These are phyloP conservation scores for Streptopelia turtur DNA, from an alignment of 2,797 vertebrate genomes.

Conservation along the genomic window DNA sequence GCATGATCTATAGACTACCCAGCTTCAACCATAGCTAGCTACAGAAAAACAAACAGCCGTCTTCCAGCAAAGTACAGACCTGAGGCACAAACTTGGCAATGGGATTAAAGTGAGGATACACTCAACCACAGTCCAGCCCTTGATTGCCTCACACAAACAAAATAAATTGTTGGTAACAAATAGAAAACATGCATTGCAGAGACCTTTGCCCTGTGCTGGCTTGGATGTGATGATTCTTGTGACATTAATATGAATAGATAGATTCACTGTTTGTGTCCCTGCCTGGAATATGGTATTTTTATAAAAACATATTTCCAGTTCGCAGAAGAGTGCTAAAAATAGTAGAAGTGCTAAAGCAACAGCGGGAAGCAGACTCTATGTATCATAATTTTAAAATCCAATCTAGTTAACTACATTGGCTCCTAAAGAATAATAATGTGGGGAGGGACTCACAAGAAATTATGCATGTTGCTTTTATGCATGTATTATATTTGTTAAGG, in stretches of 20 bases:
- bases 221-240: background rate
- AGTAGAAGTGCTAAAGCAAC: background rate
- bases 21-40: background rate
- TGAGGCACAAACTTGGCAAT: background rate
- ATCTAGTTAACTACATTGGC: background rate
- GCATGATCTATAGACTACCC: background rate
- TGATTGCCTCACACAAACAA: background rate
- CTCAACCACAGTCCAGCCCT: background rate
- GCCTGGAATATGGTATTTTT: background rate
- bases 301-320: conserved; percentile 35
- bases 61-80: background rate
- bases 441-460: background rate
- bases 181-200: background rate
- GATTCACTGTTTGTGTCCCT: background rate
- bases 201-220: background rate
- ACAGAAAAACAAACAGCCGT: conserved; percentile 8
- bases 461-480: background rate
- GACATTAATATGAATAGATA: conserved; percentile 15
- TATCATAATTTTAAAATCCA: background rate
- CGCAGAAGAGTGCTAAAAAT: conserved; percentile 32
- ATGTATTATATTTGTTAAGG: background rate
- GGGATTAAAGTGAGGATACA: background rate
- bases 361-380: background rate
- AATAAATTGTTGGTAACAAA: conserved; percentile 15
- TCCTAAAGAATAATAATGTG: background rate